Percentiles rank a stretch among this genome's conserved stretches.
Conservation (phyloP, 2,797 vertebrate species). For the Parambassis ranga region DNA sequence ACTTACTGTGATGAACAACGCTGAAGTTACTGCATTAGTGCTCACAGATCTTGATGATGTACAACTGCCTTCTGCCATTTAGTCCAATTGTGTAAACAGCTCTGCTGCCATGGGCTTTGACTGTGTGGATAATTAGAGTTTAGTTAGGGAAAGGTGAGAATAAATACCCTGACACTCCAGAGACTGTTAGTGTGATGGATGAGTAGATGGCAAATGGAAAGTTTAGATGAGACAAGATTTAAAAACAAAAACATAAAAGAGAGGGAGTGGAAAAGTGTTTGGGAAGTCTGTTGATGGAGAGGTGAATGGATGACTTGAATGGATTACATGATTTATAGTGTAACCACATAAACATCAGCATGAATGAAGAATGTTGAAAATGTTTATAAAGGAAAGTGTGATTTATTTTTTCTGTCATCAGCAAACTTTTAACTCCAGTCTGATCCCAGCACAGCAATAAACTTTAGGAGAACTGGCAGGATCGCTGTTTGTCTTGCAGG, state of each 20-base stretch:
- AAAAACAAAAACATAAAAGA: not conserved
- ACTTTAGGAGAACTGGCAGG: not conserved
- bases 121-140: constrained; percentile 25
- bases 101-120: constrained; percentile 3
- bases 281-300: not conserved
- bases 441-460: not conserved
- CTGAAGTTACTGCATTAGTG: not conserved
- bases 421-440: not conserved
- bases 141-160: constrained; percentile 33
- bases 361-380: not conserved
- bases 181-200: constrained; percentile 32
- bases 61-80: not conserved
- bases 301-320: not conserved
- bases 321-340: not conserved
- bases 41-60: not conserved
- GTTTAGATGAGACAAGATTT: constrained; percentile 2
- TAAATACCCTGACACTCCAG: constrained; percentile 15
- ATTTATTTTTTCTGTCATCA: not conserved
- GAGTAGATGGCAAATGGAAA: constrained; percentile 18
- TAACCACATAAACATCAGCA: not conserved
- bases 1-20: not conserved
- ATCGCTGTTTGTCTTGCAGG: not conserved
- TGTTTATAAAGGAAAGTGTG: not conserved
- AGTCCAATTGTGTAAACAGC: not conserved
- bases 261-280: not conserved